Percentiles rank a stretch among this genome's conserved stretches.
Evolutionary conservation across 2,888 invertebrate species (phyloP).

Genomic region (Rosalia funebris): DNA sequence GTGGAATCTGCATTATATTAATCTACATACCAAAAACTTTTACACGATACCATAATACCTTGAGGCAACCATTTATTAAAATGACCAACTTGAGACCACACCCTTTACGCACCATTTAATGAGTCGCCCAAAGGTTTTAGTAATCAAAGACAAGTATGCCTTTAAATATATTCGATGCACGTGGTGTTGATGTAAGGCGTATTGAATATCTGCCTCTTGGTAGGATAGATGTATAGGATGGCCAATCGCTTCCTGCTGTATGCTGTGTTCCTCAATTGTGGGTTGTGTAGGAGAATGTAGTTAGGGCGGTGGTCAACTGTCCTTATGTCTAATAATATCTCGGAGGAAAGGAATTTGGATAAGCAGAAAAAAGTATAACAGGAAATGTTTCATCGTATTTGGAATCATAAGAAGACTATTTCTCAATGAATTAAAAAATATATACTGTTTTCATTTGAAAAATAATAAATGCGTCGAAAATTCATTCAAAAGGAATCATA

Average conservation of each 20-base stretch:
- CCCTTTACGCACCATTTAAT: slow-evolving; percentile 15
- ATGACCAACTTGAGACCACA: slow-evolving; percentile 6
- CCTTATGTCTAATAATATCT: neutral
- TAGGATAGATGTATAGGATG: too few relatives aligned
- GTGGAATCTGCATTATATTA: slow-evolving; percentile 19
- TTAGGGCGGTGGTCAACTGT: neutral
- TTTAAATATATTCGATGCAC: neutral
- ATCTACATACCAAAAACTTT: slow-evolving; percentile 15
- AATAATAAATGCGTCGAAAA: too few relatives aligned
- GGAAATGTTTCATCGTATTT: too few relatives aligned
- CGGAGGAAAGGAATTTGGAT: too few relatives aligned
- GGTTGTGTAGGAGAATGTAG: neutral
- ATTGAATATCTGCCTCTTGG: slow-evolving; percentile 15
- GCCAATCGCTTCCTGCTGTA: too few relatives aligned
- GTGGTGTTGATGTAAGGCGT: slow-evolving; percentile 2
- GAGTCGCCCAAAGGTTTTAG: neutral
- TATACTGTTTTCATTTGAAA: too few relatives aligned
- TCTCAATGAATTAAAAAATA: too few relatives aligned
- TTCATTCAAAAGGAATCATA: too few relatives aligned
- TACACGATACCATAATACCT: slow-evolving; percentile 4
- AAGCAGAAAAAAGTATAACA: too few relatives aligned
- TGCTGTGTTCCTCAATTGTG: neutral
- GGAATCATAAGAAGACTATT: too few relatives aligned
- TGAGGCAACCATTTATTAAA: slow-evolving; percentile 13
- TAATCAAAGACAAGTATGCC: slow-evolving; percentile 14